Evolutionary conservation across 1,140 invertebrate species (phyloP), one percentile per base, ranked within the genome.

Genomic region (Callitettix versicolor): DNA sequence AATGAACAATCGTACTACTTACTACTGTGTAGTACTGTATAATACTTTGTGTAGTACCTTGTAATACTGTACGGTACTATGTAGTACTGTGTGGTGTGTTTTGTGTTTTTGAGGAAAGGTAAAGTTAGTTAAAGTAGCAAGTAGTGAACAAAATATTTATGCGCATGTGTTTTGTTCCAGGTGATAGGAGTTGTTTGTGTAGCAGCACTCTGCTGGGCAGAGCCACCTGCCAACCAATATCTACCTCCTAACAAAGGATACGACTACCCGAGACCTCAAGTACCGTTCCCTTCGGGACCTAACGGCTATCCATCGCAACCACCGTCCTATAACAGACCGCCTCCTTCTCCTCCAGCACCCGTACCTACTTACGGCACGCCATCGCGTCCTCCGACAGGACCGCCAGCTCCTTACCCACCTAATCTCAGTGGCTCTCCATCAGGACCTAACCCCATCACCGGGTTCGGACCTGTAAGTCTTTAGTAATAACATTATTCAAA

Each of bases 221-320:
- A 54, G 30, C 42, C 42, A 22, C 49, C 41, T 1, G 20, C 22
- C 18, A 62, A 53, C 41, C 42, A 47, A 44, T 58, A 58, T 36
- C 56, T 57, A 21, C 55, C 58, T 17, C 58, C 55, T 1, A 75
- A 70, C 41, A 77, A 76, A 33, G 78, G 78, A 9, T 81, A 81
- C 64, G 71, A 71, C 30, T 84, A 84, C 64, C 70, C 74, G 3
- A 72, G 71, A 34, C 82, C 82, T 0, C 50, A 62, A 5, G 71
- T 78, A 59, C 75, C 78, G 2, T 81, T 82, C 63, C 68, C 73
- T 18, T 62, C 58, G 15, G 15, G 41, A 15, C 57, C 41, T 17
- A 17, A 6, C 11, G 7, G 21, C 1, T 6, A 14, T 26, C 20
- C 22, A 12, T 15, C 14, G 4, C 9, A 9, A 38, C 40, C 34